Percentiles rank a stretch among this genome's conserved stretches.
These are phyloP conservation scores for Istiophorus platypterus DNA, from an alignment of 2,113 vertebrate species.

Conservation along the genomic window DNA sequence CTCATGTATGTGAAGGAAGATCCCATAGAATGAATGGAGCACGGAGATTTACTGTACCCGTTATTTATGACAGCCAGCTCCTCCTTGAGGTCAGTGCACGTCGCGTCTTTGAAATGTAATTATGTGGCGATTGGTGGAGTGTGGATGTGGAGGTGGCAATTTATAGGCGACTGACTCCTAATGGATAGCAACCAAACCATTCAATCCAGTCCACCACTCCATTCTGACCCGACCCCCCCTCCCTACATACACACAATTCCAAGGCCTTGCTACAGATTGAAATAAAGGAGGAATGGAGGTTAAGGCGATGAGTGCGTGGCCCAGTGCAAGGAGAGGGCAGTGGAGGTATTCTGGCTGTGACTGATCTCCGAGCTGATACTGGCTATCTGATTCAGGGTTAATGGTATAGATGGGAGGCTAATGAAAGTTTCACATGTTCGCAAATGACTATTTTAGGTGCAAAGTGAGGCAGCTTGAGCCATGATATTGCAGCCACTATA, in stretches of 20 bases:
- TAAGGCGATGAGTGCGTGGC: constrained; percentile 42
- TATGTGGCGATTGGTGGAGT: constrained; percentile 75
- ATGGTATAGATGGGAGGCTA: constrained; percentile 31
- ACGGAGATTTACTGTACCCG: background rate
- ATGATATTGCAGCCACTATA: background rate
- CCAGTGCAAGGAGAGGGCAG: constrained; percentile 74
- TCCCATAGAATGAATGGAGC: background rate
- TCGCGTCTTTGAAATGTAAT: constrained; percentile 79
- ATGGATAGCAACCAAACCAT: constrained; percentile 58
- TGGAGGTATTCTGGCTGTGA: constrained; percentile 30
- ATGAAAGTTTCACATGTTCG: constrained; percentile 36
- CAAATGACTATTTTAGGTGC: constrained; percentile 17
- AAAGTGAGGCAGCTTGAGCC: constrained; percentile 2
- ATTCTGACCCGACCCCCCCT: background rate
- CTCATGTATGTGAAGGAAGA: background rate
- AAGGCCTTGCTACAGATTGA: constrained; percentile 61
- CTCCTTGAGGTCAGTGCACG: constrained; percentile 72
- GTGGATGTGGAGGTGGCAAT: constrained; percentile 55
- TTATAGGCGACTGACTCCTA: constrained; percentile 64
- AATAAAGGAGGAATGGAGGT: constrained; percentile 45
- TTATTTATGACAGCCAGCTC: constrained; percentile 61
- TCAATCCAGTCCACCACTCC: constrained; percentile 8
- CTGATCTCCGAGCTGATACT: constrained; percentile 29
- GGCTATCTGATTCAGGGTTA: constrained; percentile 60
- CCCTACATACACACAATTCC: constrained; percentile 1